Conservation (phyloP, 2,797 vertebrate genomes). For the Propithecus deckenii region DNA sequence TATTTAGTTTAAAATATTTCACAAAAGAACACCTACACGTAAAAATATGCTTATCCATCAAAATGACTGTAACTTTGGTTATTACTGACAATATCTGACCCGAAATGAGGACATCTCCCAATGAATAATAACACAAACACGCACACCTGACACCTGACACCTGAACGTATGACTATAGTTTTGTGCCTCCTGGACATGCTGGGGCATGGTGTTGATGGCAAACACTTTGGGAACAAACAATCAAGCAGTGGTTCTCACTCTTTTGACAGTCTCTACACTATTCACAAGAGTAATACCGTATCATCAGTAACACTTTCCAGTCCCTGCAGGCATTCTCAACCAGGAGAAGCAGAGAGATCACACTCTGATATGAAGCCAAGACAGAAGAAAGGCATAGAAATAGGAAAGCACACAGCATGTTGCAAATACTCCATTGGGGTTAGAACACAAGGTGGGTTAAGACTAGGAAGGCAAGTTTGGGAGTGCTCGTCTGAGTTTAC, state of each 20-base stretch:
- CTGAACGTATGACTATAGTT: neutral
- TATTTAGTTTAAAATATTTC: conserved; percentile 33
- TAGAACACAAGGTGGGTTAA: neutral
- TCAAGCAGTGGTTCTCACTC: neutral
- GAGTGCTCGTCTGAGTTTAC: neutral
- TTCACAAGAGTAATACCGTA: neutral
- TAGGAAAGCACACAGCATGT: neutral
- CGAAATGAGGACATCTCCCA: neutral
- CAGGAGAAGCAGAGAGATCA: neutral
- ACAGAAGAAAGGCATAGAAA: conserved; percentile 18
- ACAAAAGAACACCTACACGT: conserved; percentile 2
- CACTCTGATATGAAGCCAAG: neutral
- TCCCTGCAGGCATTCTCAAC: neutral
- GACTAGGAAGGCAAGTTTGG: neutral
- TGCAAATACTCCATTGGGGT: neutral
- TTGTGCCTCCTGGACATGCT: neutral
- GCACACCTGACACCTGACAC: neutral
- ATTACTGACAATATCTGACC: neutral
- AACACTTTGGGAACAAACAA: neutral
- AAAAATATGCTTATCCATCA: conserved; percentile 16
- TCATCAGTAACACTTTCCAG: neutral
- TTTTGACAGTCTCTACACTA: neutral
- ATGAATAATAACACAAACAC: neutral
- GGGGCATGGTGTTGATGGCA: neutral
- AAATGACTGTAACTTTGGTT: neutral